Evolutionary conservation across 2,797 vertebrate species (phyloP).

Genomic region (Eulemur coronatus): DNA sequence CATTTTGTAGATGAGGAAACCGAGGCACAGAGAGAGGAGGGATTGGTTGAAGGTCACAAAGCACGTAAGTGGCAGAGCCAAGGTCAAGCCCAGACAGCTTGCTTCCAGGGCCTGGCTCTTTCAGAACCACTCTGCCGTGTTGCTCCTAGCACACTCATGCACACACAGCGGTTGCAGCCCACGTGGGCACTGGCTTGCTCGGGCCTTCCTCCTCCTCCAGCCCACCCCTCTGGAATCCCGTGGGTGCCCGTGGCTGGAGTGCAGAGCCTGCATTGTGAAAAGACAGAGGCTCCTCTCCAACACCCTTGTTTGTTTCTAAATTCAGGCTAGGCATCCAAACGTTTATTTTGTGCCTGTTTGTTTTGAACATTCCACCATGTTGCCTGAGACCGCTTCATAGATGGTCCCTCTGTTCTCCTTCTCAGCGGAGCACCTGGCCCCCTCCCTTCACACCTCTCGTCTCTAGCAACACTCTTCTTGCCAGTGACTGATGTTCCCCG

Average conservation of each 20-base stretch:
- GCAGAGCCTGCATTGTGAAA: background rate
- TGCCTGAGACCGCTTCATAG: background rate
- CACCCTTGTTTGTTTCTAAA: background rate
- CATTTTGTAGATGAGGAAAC: background rate
- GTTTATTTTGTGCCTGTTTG: background rate
- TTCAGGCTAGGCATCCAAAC: background rate
- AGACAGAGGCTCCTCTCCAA: constrained; percentile 7
- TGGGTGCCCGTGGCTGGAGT: background rate
- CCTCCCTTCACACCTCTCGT: background rate
- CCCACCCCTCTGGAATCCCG: background rate
- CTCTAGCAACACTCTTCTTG: constrained; percentile 14
- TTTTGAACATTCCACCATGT: background rate
- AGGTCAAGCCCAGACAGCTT: background rate
- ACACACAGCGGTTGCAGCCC: background rate
- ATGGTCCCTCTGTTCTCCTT: constrained; percentile 6
- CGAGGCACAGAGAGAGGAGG: background rate
- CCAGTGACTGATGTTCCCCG: constrained; percentile 1
- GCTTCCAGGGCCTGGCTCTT: background rate
- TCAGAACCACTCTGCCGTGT: background rate
- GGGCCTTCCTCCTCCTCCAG: background rate
- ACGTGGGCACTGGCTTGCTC: background rate
- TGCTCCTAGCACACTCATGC: background rate
- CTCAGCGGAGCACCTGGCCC: background rate
- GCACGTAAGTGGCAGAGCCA: background rate
- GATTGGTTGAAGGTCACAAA: background rate